A percentile compares a stretch with the other conserved stretches of the same genome.
phyloP scores from a whole-genome alignment of 2,888 invertebrate genomes.

The Machimus rusticus region DNA sequence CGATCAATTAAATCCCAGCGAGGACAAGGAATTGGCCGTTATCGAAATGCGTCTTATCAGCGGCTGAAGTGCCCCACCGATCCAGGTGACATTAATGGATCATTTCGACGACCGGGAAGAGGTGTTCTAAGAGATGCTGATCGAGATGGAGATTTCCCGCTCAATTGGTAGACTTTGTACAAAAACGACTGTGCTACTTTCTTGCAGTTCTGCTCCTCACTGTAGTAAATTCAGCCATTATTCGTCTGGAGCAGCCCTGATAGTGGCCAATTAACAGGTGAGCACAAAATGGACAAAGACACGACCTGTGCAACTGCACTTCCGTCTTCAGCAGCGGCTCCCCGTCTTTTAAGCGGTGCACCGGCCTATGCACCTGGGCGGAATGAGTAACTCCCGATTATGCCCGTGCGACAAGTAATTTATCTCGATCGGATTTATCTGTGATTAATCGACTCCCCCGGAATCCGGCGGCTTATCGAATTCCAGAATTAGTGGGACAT shows the following conservation, averaged over 20 bases:
- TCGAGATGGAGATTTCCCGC: not conserved
- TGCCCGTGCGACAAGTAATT: conserved; percentile 45
- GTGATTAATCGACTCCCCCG: conserved; percentile 55
- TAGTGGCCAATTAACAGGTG: conserved; percentile 12
- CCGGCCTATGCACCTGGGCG: conserved; percentile 5
- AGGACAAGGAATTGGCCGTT: conserved; percentile 5
- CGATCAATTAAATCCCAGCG: conserved; percentile 29
- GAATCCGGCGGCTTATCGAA: conserved; percentile 34
- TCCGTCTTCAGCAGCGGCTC: not conserved
- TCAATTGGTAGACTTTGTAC: not conserved
- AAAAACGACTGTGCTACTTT: not conserved
- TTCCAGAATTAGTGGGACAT: conserved; percentile 31
- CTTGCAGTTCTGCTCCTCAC: not conserved
- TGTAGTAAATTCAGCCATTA: not conserved
- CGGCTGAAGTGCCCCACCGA: not conserved
- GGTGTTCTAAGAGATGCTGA: not conserved
- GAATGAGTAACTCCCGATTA: conserved; percentile 24
- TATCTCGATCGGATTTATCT: conserved; percentile 58
- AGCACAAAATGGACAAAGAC: not conserved
- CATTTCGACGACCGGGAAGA: not conserved
- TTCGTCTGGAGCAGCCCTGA: not conserved
- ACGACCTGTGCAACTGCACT: not conserved
- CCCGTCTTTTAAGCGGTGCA: not conserved
- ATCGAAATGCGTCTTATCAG: not conserved
- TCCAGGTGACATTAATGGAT: conserved; percentile 11